phyloP scores from a whole-genome alignment of 2,797 vertebrate species.

The Galagoides demidoff region DNA sequence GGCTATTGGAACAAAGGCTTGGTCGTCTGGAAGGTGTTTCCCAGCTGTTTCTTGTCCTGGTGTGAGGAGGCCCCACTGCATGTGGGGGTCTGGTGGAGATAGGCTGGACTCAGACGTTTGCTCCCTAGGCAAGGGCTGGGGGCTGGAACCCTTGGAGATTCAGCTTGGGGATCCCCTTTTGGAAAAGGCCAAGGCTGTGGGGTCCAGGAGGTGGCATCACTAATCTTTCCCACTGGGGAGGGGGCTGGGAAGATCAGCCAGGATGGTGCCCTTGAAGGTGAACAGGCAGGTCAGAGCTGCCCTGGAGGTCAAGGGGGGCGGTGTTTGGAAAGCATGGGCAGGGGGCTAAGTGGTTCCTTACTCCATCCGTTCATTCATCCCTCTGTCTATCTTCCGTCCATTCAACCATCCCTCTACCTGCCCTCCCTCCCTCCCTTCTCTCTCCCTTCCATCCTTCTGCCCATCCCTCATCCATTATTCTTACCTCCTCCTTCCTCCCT shows the following conservation, averaged over 20 bases:
- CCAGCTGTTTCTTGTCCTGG: rapidly evolving
- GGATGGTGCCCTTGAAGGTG: neutral
- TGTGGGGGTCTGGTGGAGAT: rapidly evolving
- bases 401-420: too few relatives aligned
- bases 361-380: too few relatives aligned
- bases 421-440: neutral
- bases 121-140: neutral
- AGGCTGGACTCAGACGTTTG: neutral
- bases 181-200: neutral
- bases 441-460: rapidly evolving
- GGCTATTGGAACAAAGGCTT: neutral
- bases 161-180: neutral
- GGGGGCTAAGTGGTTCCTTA: rapidly evolving
- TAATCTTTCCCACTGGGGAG: neutral
- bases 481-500: too few relatives aligned
- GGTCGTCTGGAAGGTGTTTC: neutral
- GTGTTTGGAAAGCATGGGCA: neutral
- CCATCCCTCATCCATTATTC: rapidly evolving
- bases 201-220: neutral
- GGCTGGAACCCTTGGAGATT: neutral
- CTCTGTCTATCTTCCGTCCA: too few relatives aligned
- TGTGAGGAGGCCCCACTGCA: rapidly evolving
- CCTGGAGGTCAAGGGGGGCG: neutral
- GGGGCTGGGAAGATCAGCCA: neutral
- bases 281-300: neutral